Base-by-base conservation (phyloP, 1,140 invertebrate species). In the Anastatus disparis region DNA sequence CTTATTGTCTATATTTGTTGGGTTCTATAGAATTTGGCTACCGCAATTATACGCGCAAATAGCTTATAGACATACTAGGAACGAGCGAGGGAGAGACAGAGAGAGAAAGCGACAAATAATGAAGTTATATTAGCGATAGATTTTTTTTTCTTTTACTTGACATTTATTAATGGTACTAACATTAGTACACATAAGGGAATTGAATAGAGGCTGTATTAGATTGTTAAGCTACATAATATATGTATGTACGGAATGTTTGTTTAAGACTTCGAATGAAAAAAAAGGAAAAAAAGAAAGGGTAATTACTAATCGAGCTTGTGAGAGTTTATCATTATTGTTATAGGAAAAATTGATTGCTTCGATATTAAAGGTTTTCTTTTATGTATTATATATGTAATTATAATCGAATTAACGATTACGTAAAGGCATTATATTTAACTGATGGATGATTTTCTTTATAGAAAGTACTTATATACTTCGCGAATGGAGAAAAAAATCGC, bases 381-480 rank as follows among this genome's bases (percentile, higher is more conserved):
- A 27, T 22, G 10, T 29, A 29, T 26, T 46, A 52, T 29, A 22
- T 24, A 27, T 20, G 31, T 35, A 69, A 69, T 69, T 69, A 61
- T 61, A 69, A 61, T 69, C 44, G 35, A 69, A 69, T 69, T 69
- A 61, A 24, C n/a, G 44, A 61, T 52, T 61, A 61, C 46, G 46
- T 59, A 52, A 69, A 61, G 35, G 4, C 61, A n/a, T 24, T 50
- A n/a, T n/a, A n/a, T 55, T 31, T 26, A 70, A 27, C 40, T 53
- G 48, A 42, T 65, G 13, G 48, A 55, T 55, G 35, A 24, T 8
- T 10, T 52, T 40, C 35, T 20, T n/a, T 15, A 6, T 17, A 27
- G 44, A 35, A 62, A 50, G 27, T 35, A 26, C 20, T 9, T 35
- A 20, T 15, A 38, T 55, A n/a, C n/a, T n/a, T n/a, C n/a, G n/a